Evolutionary conservation across 1,140 invertebrate species (phyloP).

Genomic region (Subanguina moxae): DNA sequence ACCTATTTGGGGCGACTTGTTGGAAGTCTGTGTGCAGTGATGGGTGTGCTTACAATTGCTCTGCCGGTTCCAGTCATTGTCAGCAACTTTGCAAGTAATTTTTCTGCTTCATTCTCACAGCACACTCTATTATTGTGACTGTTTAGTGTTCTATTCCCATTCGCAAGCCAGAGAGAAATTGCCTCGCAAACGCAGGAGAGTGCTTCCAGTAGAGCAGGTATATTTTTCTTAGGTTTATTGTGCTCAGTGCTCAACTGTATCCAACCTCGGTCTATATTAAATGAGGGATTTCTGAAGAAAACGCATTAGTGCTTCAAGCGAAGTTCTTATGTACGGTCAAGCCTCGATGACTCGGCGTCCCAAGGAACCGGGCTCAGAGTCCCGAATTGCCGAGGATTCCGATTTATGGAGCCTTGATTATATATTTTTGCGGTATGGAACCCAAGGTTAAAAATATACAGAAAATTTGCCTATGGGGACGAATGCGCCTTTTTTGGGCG

Average conservation of each 20-base stretch:
- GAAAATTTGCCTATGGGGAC: not conserved
- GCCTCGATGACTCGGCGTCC: no score
- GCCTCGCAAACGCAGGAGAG: conserved; percentile 37
- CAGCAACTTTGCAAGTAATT: conserved; percentile 36
- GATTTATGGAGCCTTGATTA: not conserved
- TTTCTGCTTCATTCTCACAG: conserved; percentile 10
- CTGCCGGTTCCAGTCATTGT: conserved; percentile 65
- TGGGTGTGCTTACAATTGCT: conserved; percentile 83
- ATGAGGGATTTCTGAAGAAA: no score
- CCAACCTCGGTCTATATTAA: no score
- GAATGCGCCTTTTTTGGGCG: not conserved
- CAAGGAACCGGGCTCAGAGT: no score
- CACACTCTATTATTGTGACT: no score
- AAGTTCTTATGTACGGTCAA: no score
- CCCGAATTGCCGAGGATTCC: not conserved
- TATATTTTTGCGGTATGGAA: no score
- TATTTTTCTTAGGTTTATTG: not conserved
- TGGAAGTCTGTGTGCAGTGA: conserved; percentile 79
- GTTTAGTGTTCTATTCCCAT: conserved; percentile 33
- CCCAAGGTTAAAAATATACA: no score
- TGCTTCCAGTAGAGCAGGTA: conserved; percentile 44
- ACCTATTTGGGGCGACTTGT: conserved; percentile 70
- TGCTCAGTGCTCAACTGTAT: no score
- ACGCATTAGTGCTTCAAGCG: no score
- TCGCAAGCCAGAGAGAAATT: conserved; percentile 43